Evolutionary conservation across 37 sponge, comb jelly and placozoan genomes (phyloP).

Genomic region (Chondrilla cf. caribensis): DNA sequence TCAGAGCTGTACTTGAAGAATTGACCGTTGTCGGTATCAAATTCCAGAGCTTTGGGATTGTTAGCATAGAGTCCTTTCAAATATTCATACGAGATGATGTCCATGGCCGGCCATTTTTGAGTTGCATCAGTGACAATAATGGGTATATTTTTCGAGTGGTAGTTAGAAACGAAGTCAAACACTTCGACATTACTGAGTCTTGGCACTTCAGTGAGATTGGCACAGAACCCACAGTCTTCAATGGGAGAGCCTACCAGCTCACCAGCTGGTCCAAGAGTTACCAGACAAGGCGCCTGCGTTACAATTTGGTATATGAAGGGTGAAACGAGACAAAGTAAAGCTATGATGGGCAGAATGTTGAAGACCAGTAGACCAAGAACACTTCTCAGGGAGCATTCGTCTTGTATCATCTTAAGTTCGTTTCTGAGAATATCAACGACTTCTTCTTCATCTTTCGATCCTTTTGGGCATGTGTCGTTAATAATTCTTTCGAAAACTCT

Average conservation of each 20-base stretch:
- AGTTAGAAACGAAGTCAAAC: constrained; percentile 52
- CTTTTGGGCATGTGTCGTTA: no score
- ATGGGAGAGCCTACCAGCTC: constrained; percentile 16
- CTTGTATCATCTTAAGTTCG: not conserved
- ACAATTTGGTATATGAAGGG: constrained; percentile 1
- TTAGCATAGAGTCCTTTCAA: constrained; percentile 63
- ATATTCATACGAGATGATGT: constrained; percentile 60
- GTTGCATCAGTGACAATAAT: constrained; percentile 70
- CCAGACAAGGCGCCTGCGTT: constrained; percentile 29
- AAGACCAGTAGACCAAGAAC: constrained; percentile 3
- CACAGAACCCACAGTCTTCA: constrained; percentile 37
- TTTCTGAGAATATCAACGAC: not conserved
- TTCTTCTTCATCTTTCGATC: not conserved
- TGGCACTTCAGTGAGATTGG: constrained; percentile 34
- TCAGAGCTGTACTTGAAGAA: constrained; percentile 79
- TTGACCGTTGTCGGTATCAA: constrained; percentile 45
- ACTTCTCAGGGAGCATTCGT: not conserved
- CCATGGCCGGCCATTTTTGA: constrained; percentile 52
- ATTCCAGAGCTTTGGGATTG: constrained; percentile 40
- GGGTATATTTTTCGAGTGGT: constrained; percentile 48
- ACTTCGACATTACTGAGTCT: constrained; percentile 30
- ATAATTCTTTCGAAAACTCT: not conserved
- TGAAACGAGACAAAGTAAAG: not conserved
- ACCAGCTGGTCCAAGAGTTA: constrained; percentile 24
- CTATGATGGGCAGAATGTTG: constrained; percentile 24